Evolutionary conservation across 2,888 invertebrate genomes (phyloP).

Genomic region (Cephus rjabovi): DNA sequence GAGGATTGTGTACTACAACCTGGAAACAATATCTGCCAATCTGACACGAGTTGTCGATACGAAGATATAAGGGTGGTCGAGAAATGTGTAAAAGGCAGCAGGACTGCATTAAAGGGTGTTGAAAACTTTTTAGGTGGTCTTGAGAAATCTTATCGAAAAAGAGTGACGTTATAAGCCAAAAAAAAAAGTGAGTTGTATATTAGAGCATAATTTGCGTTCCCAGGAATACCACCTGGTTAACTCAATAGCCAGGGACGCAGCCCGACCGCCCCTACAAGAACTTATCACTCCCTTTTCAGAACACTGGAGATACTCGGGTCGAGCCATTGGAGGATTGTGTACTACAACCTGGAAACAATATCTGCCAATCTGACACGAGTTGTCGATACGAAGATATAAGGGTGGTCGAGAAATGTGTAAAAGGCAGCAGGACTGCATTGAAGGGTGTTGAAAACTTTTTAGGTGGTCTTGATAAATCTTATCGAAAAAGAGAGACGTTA

Average conservation of each 20-base stretch:
- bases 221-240: constrained; percentile 4
- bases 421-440: background rate
- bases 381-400: background rate
- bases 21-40: too few species aligned
- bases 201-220: too few species aligned
- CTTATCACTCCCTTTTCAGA: background rate
- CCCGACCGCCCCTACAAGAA: background rate
- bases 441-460: background rate
- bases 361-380: constrained; percentile 38
- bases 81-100: too few species aligned
- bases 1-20: too few species aligned
- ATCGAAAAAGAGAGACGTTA: background rate
- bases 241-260: constrained; percentile 6
- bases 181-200: too few species aligned
- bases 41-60: too few species aligned
- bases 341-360: constrained; percentile 33
- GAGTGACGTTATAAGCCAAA: too few species aligned
- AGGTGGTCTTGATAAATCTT: background rate
- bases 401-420: background rate
- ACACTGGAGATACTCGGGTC: background rate
- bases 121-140: too few species aligned
- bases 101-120: too few species aligned
- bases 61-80: too few species aligned
- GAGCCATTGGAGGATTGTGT: background rate
- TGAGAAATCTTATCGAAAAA: too few species aligned